Percentiles rank a stretch among this genome's conserved stretches.
phyloP scores from a whole-genome alignment of 2,888 invertebrate species.

The Pedicia rivosa region DNA sequence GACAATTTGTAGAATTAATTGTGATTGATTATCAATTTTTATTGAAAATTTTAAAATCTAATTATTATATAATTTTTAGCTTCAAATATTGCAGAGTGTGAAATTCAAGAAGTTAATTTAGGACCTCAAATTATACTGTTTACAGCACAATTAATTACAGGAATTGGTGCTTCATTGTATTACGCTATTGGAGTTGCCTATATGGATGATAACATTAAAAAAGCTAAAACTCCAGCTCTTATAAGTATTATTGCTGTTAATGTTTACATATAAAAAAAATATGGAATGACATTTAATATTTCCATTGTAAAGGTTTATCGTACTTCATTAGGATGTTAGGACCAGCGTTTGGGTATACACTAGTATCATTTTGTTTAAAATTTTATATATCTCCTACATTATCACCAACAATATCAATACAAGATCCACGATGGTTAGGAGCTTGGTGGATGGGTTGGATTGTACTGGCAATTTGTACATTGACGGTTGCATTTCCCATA shows the following conservation, averaged over 20 bases:
- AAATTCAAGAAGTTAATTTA: constrained; percentile 36
- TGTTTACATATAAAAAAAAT: neutral
- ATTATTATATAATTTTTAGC: too few relatives aligned
- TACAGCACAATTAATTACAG: constrained; percentile 50
- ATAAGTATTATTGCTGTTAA: constrained; percentile 38
- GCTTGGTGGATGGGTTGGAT: constrained; percentile 75
- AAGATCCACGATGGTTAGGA: constrained; percentile 62
- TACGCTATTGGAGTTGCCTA: constrained; percentile 56
- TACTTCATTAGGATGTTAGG: constrained; percentile 52
- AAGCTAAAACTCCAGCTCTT: constrained; percentile 50
- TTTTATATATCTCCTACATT: constrained; percentile 47
- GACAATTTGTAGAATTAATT: too few relatives aligned
- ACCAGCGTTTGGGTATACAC: constrained; percentile 47
- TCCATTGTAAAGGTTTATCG: constrained; percentile 36
- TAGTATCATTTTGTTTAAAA: constrained; percentile 46
- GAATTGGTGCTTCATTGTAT: constrained; percentile 50
- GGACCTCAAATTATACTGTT: constrained; percentile 47
- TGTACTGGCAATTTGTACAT: constrained; percentile 41
- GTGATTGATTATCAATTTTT: too few relatives aligned
- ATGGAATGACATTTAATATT: neutral
- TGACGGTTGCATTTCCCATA: constrained; percentile 40
- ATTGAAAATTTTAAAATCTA: too few relatives aligned
- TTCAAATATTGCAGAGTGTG: too few relatives aligned
- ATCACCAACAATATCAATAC: constrained; percentile 44
- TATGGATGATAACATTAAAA: constrained; percentile 62